Base-by-base conservation (phyloP, 2,888 invertebrate genomes). In the Pyrrhosoma nymphula region DNA sequence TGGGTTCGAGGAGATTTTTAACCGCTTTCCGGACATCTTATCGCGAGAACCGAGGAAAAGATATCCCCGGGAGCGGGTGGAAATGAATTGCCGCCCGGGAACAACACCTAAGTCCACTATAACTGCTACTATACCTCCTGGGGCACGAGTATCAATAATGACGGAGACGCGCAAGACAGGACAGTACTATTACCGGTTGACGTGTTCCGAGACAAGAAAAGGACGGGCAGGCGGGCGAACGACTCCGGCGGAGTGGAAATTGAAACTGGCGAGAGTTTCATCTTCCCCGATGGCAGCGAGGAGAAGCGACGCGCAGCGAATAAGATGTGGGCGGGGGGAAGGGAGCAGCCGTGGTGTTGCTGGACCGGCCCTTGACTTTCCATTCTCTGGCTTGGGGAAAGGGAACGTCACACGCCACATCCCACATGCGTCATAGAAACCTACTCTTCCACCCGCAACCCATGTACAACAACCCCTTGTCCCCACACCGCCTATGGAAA, bases 401-500 rank as follows among this genome's bases (percentile, higher is more conserved):
- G 35, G 35, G 8, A 69, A 69, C 23, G 69, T 69, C 69, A 69
- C n/a, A 23, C 26, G 10, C 69, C 4, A 82, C 35, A 16, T 35
- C 8, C 69, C 4, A 82, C 35, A 16, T 35, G 35, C 82, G 82
- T 82, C 82, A 82, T 69, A 23, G 69, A 26, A 69, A 69, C 69
- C 69, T 69, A 69, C 69, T 69, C 69, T 69, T 35, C 82, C 82
- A 82, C 82, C 82, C 16, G 30, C 82, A 82, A 82, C 30, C 82
- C 82, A 12, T 35, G 69, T 69, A 47, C 47, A 47, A 47, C 47
- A 47, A 47, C 47, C 47, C 47, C 47, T 47, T 47, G 69, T n/a
- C 69, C n/a, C 69, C 26, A 26, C 69, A n/a, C 69, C 16, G 20
- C 30, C 91, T 39, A 91, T 69, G 63, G 91, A 91, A 91, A 90